Evolutionary conservation across 1,140 invertebrate genomes (phyloP), one percentile per base, ranked within the genome.

Genomic region (Elysia chlorotica): DNA sequence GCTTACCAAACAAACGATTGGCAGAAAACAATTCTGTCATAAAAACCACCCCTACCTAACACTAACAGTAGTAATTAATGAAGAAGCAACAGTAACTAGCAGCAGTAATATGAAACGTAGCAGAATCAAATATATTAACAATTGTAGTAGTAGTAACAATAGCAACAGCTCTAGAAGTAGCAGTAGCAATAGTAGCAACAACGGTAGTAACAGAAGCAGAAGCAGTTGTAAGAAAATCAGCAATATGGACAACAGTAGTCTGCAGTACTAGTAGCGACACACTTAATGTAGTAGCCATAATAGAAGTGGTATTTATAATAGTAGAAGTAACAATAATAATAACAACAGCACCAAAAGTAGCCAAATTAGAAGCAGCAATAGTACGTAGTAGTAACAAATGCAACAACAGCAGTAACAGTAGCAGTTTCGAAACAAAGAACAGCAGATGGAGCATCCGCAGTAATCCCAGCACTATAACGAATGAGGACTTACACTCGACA

Each of bases 81-180:
- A 23, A 14, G 57, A 10, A 61, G 25, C 30, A 61, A 23, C 30
- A 61, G 57, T 25, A 61, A 30, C 30, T n/a, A 61, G 25, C 30
- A 61, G 57, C 30, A 61, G 25, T 25, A 61, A 30, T 25, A 61
- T 10, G 6, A 61, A 23, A 10, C 10, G 57, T 25, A 61, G 57
- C 30, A 61, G 57, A 10, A 14, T 10, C 30, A 61, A 23, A 10
- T 14, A 23, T 25, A 61, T 10, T 25, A 61, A 23, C 30, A 61
- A 23, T 61, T 14, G 57, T 61, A 61, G 57, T 61, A 61, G 57
- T 61, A 61, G 57, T 61, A 61, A 23, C 25, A 61, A 23, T 61
- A 61, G 57, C 30, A 61, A 23, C 30, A 61, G 57, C 25, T 14
- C 10, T 61, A 61, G 57, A 14, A 61, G 57, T 61, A 61, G 57